Evolutionary conservation across 2,113 vertebrate genomes (phyloP).

Genomic region (Megaptera novaeangliae): DNA sequence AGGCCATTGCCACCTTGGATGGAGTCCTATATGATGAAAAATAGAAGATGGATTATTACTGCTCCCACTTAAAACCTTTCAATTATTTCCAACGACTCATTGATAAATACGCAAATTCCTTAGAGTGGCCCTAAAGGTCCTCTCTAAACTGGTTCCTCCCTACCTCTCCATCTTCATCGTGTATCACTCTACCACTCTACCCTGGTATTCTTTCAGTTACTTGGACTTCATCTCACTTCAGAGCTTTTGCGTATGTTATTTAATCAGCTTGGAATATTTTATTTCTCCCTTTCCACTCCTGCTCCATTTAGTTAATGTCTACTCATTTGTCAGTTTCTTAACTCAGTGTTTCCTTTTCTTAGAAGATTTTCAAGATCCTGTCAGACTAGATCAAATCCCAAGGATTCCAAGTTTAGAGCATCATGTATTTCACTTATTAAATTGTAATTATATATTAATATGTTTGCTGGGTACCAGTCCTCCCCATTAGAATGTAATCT

Average conservation of each 20-base stretch:
- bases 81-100: not conserved
- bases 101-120: not conserved
- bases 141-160: not conserved
- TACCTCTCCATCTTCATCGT: not conserved
- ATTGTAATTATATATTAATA: not conserved
- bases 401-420: not conserved
- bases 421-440: not conserved
- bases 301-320: not conserved
- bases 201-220: not conserved
- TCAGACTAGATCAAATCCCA: not conserved
- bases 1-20: not conserved
- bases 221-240: not conserved
- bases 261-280: not conserved
- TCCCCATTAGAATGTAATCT: not conserved
- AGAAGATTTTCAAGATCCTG: not conserved
- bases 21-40: not conserved
- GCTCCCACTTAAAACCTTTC: not conserved
- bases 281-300: not conserved
- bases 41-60: not conserved
- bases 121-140: not conserved
- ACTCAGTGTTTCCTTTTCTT: not conserved
- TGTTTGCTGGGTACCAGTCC: not conserved
- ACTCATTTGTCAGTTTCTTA: not conserved
- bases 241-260: not conserved
- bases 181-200: not conserved